Evolutionary conservation across 2,888 invertebrate genomes (phyloP).

Genomic region (Maniola hyperantus): DNA sequence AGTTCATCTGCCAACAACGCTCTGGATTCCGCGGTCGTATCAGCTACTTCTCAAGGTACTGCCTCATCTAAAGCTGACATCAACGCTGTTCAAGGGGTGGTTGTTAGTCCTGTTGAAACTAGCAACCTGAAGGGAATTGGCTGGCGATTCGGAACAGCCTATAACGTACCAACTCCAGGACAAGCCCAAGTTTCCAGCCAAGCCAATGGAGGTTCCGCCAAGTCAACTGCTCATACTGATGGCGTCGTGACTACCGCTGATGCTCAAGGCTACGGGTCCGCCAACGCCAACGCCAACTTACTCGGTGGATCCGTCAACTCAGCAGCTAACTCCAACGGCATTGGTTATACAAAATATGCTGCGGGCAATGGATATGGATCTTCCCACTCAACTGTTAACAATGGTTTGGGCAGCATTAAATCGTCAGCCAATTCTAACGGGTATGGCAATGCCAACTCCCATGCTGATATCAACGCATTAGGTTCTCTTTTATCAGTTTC

Average conservation of each 20-base stretch:
- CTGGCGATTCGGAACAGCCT: constrained; percentile 70
- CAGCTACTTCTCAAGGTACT: constrained; percentile 56
- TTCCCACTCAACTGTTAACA: constrained; percentile 39
- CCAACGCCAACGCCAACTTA: constrained; percentile 54
- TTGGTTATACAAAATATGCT: constrained; percentile 47
- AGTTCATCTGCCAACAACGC: constrained; percentile 50
- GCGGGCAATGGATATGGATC: constrained; percentile 43
- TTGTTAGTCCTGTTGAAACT: constrained; percentile 53
- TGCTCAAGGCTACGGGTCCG: constrained; percentile 51
- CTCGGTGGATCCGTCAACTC: constrained; percentile 54
- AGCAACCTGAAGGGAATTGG: constrained; percentile 54
- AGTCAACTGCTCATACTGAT: constrained; percentile 48
- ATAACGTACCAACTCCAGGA: constrained; percentile 53
- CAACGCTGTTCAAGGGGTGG: constrained; percentile 51
- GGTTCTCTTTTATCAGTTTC: constrained; percentile 38
- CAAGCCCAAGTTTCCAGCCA: constrained; percentile 47
- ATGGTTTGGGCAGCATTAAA: constrained; percentile 38
- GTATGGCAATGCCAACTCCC: constrained; percentile 35
- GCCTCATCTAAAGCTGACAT: constrained; percentile 59
- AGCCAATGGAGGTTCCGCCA: constrained; percentile 44
- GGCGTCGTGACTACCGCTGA: constrained; percentile 51
- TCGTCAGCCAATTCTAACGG: constrained; percentile 42
- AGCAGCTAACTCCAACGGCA: constrained; percentile 47
- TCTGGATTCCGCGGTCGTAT: constrained; percentile 48
- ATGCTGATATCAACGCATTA: constrained; percentile 39